Base-by-base conservation (phyloP, 2,113 vertebrate genomes). In the Pollachius pollachius region DNA sequence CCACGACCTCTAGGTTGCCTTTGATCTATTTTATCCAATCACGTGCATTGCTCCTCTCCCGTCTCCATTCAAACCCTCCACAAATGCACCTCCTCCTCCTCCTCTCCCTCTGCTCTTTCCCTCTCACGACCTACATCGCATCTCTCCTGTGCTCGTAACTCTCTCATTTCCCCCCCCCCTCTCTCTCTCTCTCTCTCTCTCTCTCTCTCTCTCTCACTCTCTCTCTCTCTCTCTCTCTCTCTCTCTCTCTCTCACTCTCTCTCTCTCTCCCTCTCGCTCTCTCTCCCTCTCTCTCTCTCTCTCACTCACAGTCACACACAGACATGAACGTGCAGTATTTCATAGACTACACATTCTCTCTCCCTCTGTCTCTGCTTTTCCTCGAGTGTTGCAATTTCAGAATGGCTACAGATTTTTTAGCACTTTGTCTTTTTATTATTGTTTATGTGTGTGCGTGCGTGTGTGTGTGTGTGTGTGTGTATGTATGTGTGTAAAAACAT, bases 301-400 rank as follows among this genome's bases (percentile, higher is more conserved):
- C 15, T 64, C 52, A 5, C 25, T 17, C 62, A 37, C 62, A 11
- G 17, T n/a, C 21, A 25, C 60, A 34, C 4, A 30, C 25, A 11
- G 17, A 72, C 37, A 11, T 41, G 13, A 64, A 30, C 54, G 59
- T n/a, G 21, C 23, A 54, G n/a, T 11, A 23, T 1, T 19, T 59
- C 1, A 56, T 16, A n/a, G 15, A 19, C 41, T 19, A 52, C 37
- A 41, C 37, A 41, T 11, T 67, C 25, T 67, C 52, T 56, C 52
- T 56, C 52, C 21, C 64, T 19, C 37, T 37, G 15, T 23, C 4
- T 11, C 48, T 54, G 5, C 41, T 13, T 21, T 12, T 15, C 23
- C 21, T 27, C 12, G 56, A 17, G 19, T 76, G 69, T 64, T 82
- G 79, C 77, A 86, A 75, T 78, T 79, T 78, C 77, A 78, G 52